phyloP scores from a whole-genome alignment of 2,797 vertebrate species.

The Hypotaenidia okinawae region DNA sequence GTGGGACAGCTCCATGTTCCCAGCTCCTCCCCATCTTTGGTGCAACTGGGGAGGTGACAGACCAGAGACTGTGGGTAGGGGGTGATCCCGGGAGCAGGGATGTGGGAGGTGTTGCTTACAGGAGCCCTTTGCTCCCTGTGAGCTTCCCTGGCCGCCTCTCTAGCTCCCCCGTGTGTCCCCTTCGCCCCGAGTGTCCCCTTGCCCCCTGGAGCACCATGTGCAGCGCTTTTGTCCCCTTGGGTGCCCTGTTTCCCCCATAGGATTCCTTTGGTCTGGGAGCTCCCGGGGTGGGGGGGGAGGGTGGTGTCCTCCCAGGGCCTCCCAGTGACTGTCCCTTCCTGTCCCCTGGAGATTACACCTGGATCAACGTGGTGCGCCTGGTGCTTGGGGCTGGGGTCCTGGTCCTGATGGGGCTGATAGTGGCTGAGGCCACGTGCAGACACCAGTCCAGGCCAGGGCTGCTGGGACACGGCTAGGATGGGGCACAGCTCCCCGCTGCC shows the following conservation, averaged over 20 bases:
- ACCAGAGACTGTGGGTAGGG: background rate
- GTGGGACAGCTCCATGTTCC: background rate
- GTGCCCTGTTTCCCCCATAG: background rate
- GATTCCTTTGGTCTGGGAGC: background rate
- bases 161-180: background rate
- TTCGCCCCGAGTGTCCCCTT: background rate
- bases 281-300: background rate
- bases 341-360: background rate
- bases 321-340: background rate
- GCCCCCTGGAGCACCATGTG: background rate
- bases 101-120: background rate
- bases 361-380: background rate
- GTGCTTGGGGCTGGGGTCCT: background rate
- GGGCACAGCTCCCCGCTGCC: too few relatives aligned
- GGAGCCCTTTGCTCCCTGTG: background rate
- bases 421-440: background rate
- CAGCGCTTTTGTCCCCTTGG: background rate
- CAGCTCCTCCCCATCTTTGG: background rate
- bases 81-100: background rate
- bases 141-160: background rate
- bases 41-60: background rate
- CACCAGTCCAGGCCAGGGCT: background rate
- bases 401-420: background rate
- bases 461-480: background rate
- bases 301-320: background rate